Evolutionary conservation across 2,797 vertebrate species (phyloP).

Genomic region (Phalloptychus januarius): DNA sequence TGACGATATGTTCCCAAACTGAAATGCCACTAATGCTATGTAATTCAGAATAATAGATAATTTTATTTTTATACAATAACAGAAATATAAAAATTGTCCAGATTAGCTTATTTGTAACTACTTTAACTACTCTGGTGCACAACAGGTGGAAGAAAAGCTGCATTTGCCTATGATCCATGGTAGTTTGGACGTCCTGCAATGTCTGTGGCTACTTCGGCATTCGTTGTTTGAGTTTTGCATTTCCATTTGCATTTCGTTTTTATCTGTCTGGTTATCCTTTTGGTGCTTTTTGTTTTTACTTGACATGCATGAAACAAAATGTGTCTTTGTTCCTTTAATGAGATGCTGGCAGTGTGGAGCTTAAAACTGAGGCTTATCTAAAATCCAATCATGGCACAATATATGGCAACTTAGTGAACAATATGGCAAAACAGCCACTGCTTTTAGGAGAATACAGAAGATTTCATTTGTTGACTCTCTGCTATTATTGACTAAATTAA

Average conservation of each 20-base stretch:
- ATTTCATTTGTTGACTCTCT: not conserved
- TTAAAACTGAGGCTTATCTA: not conserved
- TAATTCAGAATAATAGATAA: not conserved
- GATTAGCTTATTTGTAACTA: not conserved
- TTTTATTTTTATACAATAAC: not conserved
- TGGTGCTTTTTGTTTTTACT: not conserved
- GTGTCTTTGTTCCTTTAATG: not conserved
- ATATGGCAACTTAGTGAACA: not conserved
- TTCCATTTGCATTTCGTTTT: not conserved
- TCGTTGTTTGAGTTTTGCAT: not conserved
- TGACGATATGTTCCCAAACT: not conserved
- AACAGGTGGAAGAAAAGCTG: not conserved
- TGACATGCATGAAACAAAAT: not conserved
- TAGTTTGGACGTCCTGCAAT: not conserved
- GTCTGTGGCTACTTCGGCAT: not conserved
- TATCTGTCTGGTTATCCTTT: not conserved
- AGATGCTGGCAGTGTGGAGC: not conserved
- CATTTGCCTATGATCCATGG: not conserved
- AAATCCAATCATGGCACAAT: not conserved
- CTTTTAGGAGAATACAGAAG: not conserved
- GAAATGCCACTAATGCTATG: not conserved
- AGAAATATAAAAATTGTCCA: not conserved
- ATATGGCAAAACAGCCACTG: not conserved
- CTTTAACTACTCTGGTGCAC: not conserved
- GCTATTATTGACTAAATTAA: not conserved